These are phyloP conservation scores for Lipophrys pholis DNA, from an alignment of 2,113 vertebrate genomes.

Conservation along the genomic window DNA sequence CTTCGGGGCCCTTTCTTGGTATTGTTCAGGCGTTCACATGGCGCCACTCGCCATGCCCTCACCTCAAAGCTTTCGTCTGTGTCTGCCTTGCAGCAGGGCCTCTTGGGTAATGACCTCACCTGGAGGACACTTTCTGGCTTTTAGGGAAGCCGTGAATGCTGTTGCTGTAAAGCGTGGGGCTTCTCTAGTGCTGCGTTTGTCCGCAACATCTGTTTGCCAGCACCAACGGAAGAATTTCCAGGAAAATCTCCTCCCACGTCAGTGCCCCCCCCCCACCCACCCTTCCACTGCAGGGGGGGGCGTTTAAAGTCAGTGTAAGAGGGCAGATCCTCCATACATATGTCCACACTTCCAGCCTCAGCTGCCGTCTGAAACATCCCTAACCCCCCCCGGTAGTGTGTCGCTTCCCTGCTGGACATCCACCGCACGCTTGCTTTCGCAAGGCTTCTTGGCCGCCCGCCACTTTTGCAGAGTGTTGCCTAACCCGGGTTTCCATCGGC, in stretches of 20 bases:
- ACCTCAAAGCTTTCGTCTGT: conserved; percentile 79
- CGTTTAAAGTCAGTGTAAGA: too few relatives aligned
- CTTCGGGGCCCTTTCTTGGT: conserved; percentile 53
- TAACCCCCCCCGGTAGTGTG: conserved; percentile 24
- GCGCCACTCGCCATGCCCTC: conserved; percentile 70
- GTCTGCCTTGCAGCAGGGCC: conserved; percentile 65
- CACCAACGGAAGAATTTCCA: conserved; percentile 65
- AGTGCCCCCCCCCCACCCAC: too few relatives aligned
- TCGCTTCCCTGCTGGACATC: conserved; percentile 41
- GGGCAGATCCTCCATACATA: conserved; percentile 18
- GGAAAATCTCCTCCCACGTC: conserved; percentile 56
- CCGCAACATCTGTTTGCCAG: conserved; percentile 78
- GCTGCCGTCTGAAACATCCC: conserved; percentile 39
- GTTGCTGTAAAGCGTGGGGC: conserved; percentile 63
- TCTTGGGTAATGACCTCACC: conserved; percentile 82
- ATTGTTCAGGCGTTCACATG: conserved; percentile 76
- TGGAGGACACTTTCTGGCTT: conserved; percentile 73
- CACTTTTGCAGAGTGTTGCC: conserved; percentile 56
- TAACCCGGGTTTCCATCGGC: conserved; percentile 62
- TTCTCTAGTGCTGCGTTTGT: conserved; percentile 50
- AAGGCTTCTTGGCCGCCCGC: conserved; percentile 56
- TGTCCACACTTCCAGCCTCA: conserved; percentile 21
- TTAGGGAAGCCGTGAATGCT: conserved; percentile 71
- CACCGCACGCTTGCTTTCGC: conserved; percentile 50
- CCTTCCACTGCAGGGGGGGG: too few relatives aligned